A percentile compares a stretch with the other conserved stretches of the same genome.
Conservation (phyloP, 1,140 invertebrate species). For the Brachionus koreanus region DNA sequence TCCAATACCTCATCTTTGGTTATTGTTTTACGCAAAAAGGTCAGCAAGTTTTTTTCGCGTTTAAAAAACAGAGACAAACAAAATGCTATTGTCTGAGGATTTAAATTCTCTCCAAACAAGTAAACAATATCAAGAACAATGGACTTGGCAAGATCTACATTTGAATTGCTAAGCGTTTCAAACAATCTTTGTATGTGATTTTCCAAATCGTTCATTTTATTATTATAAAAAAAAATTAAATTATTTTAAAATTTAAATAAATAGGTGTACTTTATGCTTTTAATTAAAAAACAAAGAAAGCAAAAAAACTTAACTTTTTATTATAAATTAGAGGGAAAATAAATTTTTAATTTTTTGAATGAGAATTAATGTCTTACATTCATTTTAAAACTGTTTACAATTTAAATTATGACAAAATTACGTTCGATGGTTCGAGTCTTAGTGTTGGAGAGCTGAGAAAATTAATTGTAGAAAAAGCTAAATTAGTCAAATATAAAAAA, state of each 20-base stretch:
- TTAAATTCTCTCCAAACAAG: constrained; percentile 6
- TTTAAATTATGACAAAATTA: constrained; percentile 42
- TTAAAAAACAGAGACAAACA: constrained; percentile 53
- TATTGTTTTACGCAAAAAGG: constrained; percentile 50
- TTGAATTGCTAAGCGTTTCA: neutral
- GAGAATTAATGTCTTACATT: constrained; percentile 27
- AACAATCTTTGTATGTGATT: neutral
- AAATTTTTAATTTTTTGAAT: neutral
- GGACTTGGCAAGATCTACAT: constrained; percentile 5
- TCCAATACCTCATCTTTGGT: constrained; percentile 50
- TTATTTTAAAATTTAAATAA: constrained; percentile 1
- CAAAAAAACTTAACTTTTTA: constrained; percentile 38
- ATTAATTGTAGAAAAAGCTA: constrained; percentile 17
- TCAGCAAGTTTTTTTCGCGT: constrained; percentile 50
- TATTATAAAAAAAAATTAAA: neutral
- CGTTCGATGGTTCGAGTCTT: constrained; percentile 35
- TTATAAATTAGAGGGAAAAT: neutral
- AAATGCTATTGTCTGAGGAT: constrained; percentile 47
- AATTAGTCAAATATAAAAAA: constrained; percentile 33
- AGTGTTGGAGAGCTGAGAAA: constrained; percentile 13
- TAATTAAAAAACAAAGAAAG: neutral
- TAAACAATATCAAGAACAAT: constrained; percentile 9
- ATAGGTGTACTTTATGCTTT: neutral
- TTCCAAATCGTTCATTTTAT: constrained; percentile 19
- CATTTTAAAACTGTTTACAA: constrained; percentile 43